These are phyloP conservation scores for Ammodytes marinus DNA, from an alignment of 2,113 vertebrate genomes.

Conservation along the genomic window DNA sequence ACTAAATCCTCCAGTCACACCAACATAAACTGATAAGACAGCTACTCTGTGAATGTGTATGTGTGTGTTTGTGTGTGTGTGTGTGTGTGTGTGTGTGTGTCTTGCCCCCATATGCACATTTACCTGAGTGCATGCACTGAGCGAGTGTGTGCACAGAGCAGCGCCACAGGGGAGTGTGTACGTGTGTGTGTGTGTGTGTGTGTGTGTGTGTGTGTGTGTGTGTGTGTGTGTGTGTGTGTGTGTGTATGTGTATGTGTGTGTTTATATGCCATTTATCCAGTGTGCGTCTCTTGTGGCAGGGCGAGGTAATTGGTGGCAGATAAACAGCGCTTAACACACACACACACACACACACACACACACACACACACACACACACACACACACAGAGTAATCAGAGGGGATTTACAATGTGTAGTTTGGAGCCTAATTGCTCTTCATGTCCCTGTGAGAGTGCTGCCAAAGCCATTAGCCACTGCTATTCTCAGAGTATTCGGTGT, in stretches of 20 bases:
- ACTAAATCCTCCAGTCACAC: slow-evolving; percentile 82
- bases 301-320: slow-evolving; percentile 94
- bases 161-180: background rate
- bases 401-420: slow-evolving; percentile 99
- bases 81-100: slow-evolving; percentile 28
- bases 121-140: slow-evolving; percentile 32
- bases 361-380: slow-evolving; percentile 48
- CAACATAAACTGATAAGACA: slow-evolving; percentile 82
- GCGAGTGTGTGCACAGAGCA: background rate
- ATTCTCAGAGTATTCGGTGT: slow-evolving; percentile 83
- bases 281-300: slow-evolving; percentile 86
- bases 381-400: slow-evolving; percentile 91
- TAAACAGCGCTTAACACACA: slow-evolving; percentile 96
- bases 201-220: slow-evolving; percentile 14
- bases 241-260: slow-evolving; percentile 56
- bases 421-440: slow-evolving; percentile 99
- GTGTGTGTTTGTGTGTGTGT: slow-evolving; percentile 34
- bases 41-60: slow-evolving; percentile 54
- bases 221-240: background rate
- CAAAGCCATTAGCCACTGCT: slow-evolving; percentile 95
- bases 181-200: slow-evolving; percentile 26
- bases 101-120: slow-evolving; percentile 34
- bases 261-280: slow-evolving; percentile 89
- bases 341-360: slow-evolving; percentile 45
- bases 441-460: slow-evolving; percentile 93